Percentiles rank a stretch among this genome's conserved stretches.
These are phyloP conservation scores for Caenorhabditis angaria DNA, from an alignment of 2,888 invertebrate genomes.

Conservation along the genomic window DNA sequence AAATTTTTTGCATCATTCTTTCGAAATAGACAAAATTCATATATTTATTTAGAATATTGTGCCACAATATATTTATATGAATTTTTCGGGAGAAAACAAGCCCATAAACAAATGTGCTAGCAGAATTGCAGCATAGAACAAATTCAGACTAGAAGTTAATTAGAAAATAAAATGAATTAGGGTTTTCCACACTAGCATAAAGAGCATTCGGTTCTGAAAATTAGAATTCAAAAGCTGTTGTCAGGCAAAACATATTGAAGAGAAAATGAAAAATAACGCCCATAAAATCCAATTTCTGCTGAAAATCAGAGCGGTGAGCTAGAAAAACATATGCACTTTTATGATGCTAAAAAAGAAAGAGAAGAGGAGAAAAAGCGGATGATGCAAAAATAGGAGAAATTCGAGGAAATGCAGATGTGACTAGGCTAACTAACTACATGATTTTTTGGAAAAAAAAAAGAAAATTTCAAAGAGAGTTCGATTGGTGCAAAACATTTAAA, in stretches of 20 bases:
- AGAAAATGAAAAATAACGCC: neutral
- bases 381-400: slow-evolving; percentile 1
- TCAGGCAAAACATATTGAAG: too few relatives aligned
- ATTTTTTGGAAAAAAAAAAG: neutral
- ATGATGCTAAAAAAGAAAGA: neutral
- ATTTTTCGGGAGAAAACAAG: too few relatives aligned
- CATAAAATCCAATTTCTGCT: neutral
- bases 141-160: too few relatives aligned
- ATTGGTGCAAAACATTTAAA: neutral
- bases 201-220: too few relatives aligned
- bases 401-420: neutral
- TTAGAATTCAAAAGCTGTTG: neutral
- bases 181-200: too few relatives aligned
- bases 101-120: too few relatives aligned
- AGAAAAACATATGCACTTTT: slow-evolving; percentile 4
- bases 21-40: neutral
- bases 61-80: too few relatives aligned
- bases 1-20: neutral
- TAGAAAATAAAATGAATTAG: too few relatives aligned
- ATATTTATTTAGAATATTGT: too few relatives aligned
- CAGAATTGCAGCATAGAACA: too few relatives aligned
- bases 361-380: neutral
- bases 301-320: neutral
- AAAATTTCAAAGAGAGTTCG: neutral
- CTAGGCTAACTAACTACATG: too few relatives aligned